phyloP scores from a whole-genome alignment of 2,888 invertebrate species.

The Epirrhoe alternata region DNA sequence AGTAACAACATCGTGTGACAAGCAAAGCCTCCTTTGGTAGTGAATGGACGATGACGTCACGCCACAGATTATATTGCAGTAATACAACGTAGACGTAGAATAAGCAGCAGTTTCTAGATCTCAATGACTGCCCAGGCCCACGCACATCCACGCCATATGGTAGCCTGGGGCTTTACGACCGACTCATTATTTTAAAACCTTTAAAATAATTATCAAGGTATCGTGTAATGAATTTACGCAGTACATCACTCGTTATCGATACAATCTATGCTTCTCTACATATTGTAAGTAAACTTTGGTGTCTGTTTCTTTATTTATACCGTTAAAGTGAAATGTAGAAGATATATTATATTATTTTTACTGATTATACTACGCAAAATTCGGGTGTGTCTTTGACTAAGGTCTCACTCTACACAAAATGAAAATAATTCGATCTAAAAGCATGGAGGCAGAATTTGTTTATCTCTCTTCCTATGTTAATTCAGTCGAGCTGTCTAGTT shows the following conservation, averaged over 20 bases:
- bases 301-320: not conserved
- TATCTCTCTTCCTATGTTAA: too few species aligned
- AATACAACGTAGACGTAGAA: constrained; percentile 5
- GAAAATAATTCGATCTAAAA: too few species aligned
- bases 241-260: constrained; percentile 20
- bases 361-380: not conserved
- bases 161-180: constrained; percentile 23
- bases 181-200: constrained; percentile 27
- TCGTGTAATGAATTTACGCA: constrained; percentile 14
- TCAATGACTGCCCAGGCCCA: constrained; percentile 58
- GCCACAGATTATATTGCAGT: constrained; percentile 12
- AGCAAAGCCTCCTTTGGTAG: constrained; percentile 46
- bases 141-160: constrained; percentile 65
- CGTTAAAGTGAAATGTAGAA: too few species aligned
- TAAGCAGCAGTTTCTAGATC: constrained; percentile 9
- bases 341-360: not conserved
- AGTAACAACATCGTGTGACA: constrained; percentile 36
- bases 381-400: not conserved
- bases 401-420: too few species aligned
- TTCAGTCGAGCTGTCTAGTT: too few species aligned
- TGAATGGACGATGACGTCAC: constrained; percentile 72
- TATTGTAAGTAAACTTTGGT: not conserved
- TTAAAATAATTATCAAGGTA: constrained; percentile 27
- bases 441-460: too few species aligned
- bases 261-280: constrained; percentile 12